A percentile compares a stretch with the other conserved stretches of the same genome.
These are phyloP conservation scores for Drosophila melanica DNA, from an alignment of 1,140 invertebrate species.

Conservation along the genomic window DNA sequence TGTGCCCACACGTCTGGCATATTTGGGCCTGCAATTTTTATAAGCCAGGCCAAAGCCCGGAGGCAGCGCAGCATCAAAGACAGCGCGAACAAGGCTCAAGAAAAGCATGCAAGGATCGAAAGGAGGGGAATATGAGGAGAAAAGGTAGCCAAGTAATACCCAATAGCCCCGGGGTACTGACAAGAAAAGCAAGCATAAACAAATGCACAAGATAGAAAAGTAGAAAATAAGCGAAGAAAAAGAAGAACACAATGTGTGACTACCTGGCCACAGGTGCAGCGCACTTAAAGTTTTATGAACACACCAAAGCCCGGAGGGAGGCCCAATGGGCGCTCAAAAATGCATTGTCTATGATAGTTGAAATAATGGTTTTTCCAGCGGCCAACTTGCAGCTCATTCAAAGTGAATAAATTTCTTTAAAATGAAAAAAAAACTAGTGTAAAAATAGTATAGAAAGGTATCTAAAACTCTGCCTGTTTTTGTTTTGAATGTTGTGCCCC, in stretches of 20 bases:
- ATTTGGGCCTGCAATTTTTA: conserved; percentile 62
- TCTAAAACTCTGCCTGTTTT: conserved; percentile 33
- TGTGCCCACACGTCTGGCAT: conserved; percentile 22
- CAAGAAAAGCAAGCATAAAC: conserved; percentile 49
- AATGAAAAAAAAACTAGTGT: conserved; percentile 21
- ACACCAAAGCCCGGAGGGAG: conserved; percentile 6
- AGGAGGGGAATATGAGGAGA: neutral
- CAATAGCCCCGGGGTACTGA: conserved; percentile 60
- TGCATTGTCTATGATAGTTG: conserved; percentile 36
- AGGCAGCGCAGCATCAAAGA: conserved; percentile 39
- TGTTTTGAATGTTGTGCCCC: conserved; percentile 46
- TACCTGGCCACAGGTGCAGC: conserved; percentile 58
- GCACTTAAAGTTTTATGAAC: conserved; percentile 76
- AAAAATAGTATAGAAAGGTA: conserved; percentile 2
- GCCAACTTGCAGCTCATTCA: conserved; percentile 63
- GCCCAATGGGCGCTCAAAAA: conserved; percentile 1
- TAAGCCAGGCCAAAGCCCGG: conserved; percentile 38
- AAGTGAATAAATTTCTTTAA: conserved; percentile 36
- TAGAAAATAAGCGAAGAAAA: neutral
- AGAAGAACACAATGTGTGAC: neutral
- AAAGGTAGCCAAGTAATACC: conserved; percentile 22
- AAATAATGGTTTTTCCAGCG: conserved; percentile 44
- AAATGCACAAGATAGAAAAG: conserved; percentile 61
- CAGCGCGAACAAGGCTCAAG: conserved; percentile 8
- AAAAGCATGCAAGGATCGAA: conserved; percentile 8